Evolutionary conservation across 2,113 vertebrate genomes (phyloP), one percentile per base, ranked within the genome.

Genomic region (Tachysurus vachellii): DNA sequence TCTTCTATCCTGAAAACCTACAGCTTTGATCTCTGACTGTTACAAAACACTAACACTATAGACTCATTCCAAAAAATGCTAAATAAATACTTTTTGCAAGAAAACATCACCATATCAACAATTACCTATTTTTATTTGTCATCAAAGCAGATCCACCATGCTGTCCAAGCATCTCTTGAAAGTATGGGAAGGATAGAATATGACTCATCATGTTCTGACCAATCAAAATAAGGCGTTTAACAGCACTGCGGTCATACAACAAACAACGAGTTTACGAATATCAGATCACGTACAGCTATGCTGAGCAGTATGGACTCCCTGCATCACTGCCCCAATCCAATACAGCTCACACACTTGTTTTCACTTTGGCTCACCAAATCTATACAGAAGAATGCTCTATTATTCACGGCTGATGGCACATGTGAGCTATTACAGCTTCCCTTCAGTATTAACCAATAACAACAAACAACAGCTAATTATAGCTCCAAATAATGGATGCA

Each of bases 391-490:
- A 19, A 85, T 2, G 14, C 73, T 68, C 8, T 12, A n/a, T 56
- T 56, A 64, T 54, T 77, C 84, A 76, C 19, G 19, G 42, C 10
- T 70, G 61, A 80, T 66, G 16, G 61, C 47, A 50, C 59, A 68
- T 42, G 47, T 57, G 44, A 77, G 54, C 61, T 21, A 71, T 79
- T 57, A 83, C 26, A 31, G n/a, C 77, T 82, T 53, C 62, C 2
- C 71, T 26, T 57, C 50, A n/a, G 84, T 23, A 79, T 44, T 59
- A 50, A 36, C 12, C 19, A 68, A 36, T 53, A 56, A 36, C 28
- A 68, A 86, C 76, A 50, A 62, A 42, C 75, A 80, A 79, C n/a
- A 79, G 59, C 59, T 66, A 80, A 79, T 79, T 79, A 64, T 54
- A n/a, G n/a, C 42, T 71, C 31, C 1, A 0, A 13, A n/a, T 73